Conservation (phyloP, 2,797 vertebrate species). For the Astyanax mexicanus region DNA sequence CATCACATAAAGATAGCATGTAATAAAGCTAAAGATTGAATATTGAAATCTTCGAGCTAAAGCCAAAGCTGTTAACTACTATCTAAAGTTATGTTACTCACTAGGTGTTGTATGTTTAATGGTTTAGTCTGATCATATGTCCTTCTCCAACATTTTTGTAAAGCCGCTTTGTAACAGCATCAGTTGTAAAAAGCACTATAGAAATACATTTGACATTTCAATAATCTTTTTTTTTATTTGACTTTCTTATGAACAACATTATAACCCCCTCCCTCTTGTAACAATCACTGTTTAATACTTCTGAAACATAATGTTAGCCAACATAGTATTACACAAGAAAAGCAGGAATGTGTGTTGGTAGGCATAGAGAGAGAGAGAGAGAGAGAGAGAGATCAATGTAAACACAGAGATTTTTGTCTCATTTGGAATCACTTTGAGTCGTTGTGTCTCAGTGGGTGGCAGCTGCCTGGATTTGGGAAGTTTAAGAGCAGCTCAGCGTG, state of each 20-base stretch:
- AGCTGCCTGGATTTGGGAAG: not conserved
- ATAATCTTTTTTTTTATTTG: not conserved
- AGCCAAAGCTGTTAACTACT: too few relatives aligned
- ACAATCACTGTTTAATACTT: not conserved
- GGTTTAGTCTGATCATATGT: too few relatives aligned
- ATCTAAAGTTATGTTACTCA: too few relatives aligned
- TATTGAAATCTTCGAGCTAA: too few relatives aligned
- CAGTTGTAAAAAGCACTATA: too few relatives aligned
- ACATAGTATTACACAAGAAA: not conserved
- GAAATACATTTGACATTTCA: too few relatives aligned
- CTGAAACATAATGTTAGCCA: not conserved
- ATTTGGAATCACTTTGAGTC: constrained; percentile 5
- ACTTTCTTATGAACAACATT: not conserved
- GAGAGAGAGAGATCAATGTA: not conserved
- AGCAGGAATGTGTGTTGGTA: not conserved
- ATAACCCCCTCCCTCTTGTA: not conserved
- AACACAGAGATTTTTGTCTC: not conserved
- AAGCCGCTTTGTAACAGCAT: too few relatives aligned
- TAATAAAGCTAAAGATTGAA: too few relatives aligned
- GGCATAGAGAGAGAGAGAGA: too few relatives aligned
- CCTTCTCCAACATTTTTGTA: too few relatives aligned
- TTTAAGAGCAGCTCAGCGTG: not conserved
- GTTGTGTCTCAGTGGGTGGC: not conserved
- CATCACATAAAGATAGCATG: too few relatives aligned
- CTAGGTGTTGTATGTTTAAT: too few relatives aligned